A percentile compares a stretch with the other conserved stretches of the same genome.
Evolutionary conservation across 2,888 invertebrate genomes (phyloP).

Genomic region (Teleogryllus oceanicus): DNA sequence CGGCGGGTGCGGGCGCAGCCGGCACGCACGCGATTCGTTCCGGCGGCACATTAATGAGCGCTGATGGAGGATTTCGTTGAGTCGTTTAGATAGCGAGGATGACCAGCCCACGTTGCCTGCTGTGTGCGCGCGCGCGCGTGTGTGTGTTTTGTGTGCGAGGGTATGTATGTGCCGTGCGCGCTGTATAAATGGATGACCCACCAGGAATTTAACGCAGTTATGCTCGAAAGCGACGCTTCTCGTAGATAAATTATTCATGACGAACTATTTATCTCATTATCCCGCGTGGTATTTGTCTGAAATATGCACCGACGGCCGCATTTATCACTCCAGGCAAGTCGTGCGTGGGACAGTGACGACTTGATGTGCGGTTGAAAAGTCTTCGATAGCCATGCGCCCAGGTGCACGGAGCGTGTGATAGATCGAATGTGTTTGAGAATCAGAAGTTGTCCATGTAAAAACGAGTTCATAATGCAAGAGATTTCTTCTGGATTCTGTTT

Average conservation of each 20-base stretch:
- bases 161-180: too few relatives aligned
- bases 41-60: background rate
- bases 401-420: too few relatives aligned
- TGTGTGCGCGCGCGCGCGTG: background rate
- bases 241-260: background rate
- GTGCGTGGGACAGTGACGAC: background rate
- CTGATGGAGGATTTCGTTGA: constrained; percentile 18
- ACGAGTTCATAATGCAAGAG: too few relatives aligned
- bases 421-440: too few relatives aligned
- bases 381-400: background rate
- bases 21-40: background rate
- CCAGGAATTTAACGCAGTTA: background rate
- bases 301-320: background rate
- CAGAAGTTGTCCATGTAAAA: too few relatives aligned
- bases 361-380: background rate
- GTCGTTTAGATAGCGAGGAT: background rate
- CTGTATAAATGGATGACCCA: background rate
- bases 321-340: background rate
- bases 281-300: background rate
- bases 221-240: background rate
- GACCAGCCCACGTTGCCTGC: background rate
- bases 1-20: background rate
- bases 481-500: too few relatives aligned
- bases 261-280: constrained; percentile 9
- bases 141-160: background rate